A percentile compares a stretch with the other conserved stretches of the same genome.
Evolutionary conservation across 2,888 invertebrate genomes (phyloP).

Genomic region (Neuroscelio doddi): DNA sequence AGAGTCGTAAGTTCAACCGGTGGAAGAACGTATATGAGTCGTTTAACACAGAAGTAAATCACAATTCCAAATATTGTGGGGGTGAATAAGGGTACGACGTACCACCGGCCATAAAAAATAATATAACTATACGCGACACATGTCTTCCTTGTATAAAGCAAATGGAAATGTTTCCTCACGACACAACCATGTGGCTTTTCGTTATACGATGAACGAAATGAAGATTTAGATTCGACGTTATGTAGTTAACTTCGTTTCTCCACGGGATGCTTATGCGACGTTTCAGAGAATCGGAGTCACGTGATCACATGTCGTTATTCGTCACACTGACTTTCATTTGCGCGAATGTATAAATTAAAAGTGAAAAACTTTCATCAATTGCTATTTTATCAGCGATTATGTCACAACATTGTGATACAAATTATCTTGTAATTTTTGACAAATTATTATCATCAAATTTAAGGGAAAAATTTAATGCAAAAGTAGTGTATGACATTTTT

Average conservation of each 20-base stretch:
- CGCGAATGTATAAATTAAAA: no score
- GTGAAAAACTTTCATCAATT: no score
- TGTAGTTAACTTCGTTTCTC: slow-evolving; percentile 47
- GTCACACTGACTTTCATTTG: slow-evolving; percentile 41
- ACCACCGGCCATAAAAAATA: slow-evolving; percentile 68
- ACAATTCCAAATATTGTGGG: slow-evolving; percentile 65
- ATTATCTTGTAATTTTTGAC: no score
- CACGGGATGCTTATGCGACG: slow-evolving; percentile 47
- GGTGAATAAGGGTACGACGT: slow-evolving; percentile 53
- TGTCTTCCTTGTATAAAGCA: slow-evolving; percentile 62
- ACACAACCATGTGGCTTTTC: slow-evolving; percentile 42
- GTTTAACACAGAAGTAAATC: slow-evolving; percentile 70
- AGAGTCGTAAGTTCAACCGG: slow-evolving; percentile 44
- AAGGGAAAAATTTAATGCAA: no score
- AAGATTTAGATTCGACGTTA: slow-evolving; percentile 65
- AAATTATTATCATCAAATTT: no score
- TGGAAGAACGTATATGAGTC: slow-evolving; percentile 53
- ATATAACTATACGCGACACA: slow-evolving; percentile 71
- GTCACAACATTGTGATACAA: no score
- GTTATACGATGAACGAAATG: slow-evolving; percentile 54
- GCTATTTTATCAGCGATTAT: no score
- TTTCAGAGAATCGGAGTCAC: no score
- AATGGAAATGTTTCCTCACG: slow-evolving; percentile 41
- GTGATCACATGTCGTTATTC: no score
- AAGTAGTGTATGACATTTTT: no score